Evolutionary conservation across 2,797 vertebrate genomes (phyloP).

Genomic region (Lacerta viridis): DNA sequence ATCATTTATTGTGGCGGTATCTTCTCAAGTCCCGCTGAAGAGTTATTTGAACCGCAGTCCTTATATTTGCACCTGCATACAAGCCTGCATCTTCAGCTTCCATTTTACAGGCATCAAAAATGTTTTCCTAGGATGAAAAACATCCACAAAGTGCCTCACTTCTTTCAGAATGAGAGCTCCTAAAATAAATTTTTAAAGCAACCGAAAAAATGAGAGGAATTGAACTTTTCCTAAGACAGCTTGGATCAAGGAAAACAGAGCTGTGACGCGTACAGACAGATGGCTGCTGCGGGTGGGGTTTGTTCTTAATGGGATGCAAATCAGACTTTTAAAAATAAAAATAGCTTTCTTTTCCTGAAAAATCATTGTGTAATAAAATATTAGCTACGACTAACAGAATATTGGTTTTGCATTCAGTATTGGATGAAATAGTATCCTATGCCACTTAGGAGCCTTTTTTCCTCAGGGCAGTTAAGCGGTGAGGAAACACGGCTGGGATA

Average conservation of each 20-base stretch:
- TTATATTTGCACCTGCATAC: conserved; percentile 54
- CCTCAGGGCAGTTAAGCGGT: conserved; percentile 10
- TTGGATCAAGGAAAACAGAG: conserved; percentile 68
- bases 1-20: not conserved
- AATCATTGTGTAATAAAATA: conserved; percentile 62
- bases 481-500: not conserved
- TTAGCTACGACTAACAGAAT: conserved; percentile 60
- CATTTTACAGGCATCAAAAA: conserved; percentile 63
- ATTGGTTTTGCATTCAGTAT: conserved; percentile 47
- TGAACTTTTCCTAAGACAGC: conserved; percentile 64
- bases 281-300: conserved; percentile 72
- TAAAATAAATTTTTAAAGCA: conserved; percentile 43
- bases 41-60: conserved; percentile 26
- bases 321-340: conserved; percentile 62
- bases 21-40: not conserved
- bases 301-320: conserved; percentile 60
- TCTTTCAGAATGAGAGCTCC: conserved; percentile 59
- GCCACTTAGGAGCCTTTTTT: conserved; percentile 40
- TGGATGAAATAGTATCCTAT: conserved; percentile 48
- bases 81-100: conserved; percentile 49
- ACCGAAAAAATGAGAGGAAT: conserved; percentile 66
- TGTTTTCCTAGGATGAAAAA: conserved; percentile 44
- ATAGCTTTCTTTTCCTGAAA: conserved; percentile 27
- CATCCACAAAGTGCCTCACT: conserved; percentile 48
- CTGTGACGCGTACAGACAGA: conserved; percentile 72